Conservation (phyloP, 2,888 invertebrate species). For the Oligia fasciuncula region DNA sequence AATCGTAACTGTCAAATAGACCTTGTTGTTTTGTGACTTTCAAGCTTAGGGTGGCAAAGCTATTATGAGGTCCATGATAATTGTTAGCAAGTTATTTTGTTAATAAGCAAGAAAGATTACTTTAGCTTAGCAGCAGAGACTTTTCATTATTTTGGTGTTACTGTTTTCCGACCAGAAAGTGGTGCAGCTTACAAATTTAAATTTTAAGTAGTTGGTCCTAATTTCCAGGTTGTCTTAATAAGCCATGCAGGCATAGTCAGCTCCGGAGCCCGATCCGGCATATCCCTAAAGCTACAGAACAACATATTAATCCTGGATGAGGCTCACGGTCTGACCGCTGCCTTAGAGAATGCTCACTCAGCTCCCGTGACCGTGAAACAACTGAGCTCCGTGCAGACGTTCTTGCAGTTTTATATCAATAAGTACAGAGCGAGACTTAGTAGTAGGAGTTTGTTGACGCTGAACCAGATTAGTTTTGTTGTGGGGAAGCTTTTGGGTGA, state of each 20-base stretch:
- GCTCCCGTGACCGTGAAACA: conserved; percentile 93
- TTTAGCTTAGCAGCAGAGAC: not conserved
- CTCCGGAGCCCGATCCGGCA: conserved; percentile 82
- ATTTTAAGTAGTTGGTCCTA: not conserved
- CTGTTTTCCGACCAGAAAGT: not conserved
- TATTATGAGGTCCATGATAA: not conserved
- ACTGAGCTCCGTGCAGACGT: conserved; percentile 91
- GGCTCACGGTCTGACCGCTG: conserved; percentile 98
- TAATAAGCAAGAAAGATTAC: not conserved
- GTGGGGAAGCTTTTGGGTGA: conserved; percentile 91
- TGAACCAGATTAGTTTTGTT: conserved; percentile 95
- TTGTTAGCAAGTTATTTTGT: not conserved
- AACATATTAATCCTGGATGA: conserved; percentile 98
- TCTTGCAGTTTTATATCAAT: conserved; percentile 92
- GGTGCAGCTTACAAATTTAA: not conserved
- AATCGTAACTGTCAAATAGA: not conserved
- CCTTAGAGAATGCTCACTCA: conserved; percentile 96
- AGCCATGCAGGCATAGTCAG: conserved; percentile 87
- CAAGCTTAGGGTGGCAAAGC: not conserved
- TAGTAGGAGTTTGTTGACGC: conserved; percentile 93
- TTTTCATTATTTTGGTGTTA: not conserved
- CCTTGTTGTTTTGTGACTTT: not conserved
- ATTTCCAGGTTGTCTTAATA: conserved; percentile 81
- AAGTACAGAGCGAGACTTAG: conserved; percentile 94
- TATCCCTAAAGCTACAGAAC: conserved; percentile 89